A percentile compares a stretch with the other conserved stretches of the same genome.
Evolutionary conservation across 2,888 invertebrate species (phyloP).

Genomic region (Clepsis dumicolana): DNA sequence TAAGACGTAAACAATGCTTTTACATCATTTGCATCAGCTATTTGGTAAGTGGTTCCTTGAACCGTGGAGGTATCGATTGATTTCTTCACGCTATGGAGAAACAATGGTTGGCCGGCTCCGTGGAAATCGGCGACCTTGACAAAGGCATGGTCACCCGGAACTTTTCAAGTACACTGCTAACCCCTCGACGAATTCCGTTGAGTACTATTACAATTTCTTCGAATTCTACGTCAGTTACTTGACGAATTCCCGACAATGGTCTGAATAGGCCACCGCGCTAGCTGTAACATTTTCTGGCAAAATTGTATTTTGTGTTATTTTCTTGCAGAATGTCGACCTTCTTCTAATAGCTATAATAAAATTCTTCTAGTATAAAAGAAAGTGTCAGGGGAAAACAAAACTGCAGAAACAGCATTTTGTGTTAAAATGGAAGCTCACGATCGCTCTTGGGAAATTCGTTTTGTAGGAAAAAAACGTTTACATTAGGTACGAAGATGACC

Average conservation of each 20-base stretch:
- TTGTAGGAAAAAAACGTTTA: too few species aligned
- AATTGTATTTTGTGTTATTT: too few species aligned
- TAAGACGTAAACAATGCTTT: constrained; percentile 17
- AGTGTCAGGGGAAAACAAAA: too few species aligned
- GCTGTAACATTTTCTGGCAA: too few species aligned
- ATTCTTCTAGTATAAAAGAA: too few species aligned
- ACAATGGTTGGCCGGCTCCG: constrained; percentile 50
- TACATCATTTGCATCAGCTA: constrained; percentile 29
- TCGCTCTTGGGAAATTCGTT: too few species aligned
- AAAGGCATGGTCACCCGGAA: constrained; percentile 70
- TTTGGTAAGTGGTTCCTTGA: constrained; percentile 54
- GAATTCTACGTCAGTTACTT: not conserved
- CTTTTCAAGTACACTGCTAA: constrained; percentile 11
- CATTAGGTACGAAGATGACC: not conserved
- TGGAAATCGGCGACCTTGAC: constrained; percentile 60
- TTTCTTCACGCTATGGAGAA: constrained; percentile 35
- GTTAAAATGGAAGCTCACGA: too few species aligned
- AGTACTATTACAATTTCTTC: not conserved
- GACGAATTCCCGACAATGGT: too few species aligned
- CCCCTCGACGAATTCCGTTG: not conserved
- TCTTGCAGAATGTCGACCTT: too few species aligned
- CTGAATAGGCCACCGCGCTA: too few species aligned
- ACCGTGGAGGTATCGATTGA: constrained; percentile 50
- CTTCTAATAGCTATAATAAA: too few species aligned
- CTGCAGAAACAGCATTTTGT: too few species aligned